These are phyloP conservation scores for Pyrrhia umbra DNA, from an alignment of 2,888 invertebrate species.

Conservation along the genomic window DNA sequence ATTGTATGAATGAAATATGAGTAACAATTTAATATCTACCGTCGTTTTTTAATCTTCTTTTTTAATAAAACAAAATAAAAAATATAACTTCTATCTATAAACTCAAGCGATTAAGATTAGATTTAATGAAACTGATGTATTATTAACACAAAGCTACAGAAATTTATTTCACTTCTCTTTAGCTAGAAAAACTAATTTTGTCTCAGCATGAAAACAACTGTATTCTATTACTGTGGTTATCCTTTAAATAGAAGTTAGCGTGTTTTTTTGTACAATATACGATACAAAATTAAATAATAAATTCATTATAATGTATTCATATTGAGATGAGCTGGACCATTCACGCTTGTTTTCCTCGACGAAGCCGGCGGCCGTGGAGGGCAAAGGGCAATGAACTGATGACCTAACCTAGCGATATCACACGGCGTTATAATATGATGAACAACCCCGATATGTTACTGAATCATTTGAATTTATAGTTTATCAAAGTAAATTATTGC, in stretches of 20 bases:
- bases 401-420: neutral
- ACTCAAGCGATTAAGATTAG: neutral
- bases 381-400: neutral
- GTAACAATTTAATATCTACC: neutral
- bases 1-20: no score
- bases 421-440: neutral
- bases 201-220: no score
- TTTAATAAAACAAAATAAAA: neutral
- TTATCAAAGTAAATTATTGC: no score
- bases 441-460: neutral
- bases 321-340: neutral
- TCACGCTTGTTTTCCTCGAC: neutral
- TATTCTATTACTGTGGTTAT: neutral
- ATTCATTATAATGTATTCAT: slow-evolving; percentile 1
- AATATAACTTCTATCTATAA: neutral
- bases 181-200: no score
- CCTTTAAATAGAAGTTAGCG: neutral
- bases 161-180: no score
- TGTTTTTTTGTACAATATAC: neutral
- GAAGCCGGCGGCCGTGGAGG: no score
- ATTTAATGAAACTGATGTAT: neutral
- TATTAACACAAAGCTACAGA: no score
- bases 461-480: neutral
- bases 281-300: no score
- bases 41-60: no score